Percentiles rank a stretch among this genome's conserved stretches.
Evolutionary conservation across 2,888 invertebrate genomes (phyloP).

Genomic region (Laothoe populi): DNA sequence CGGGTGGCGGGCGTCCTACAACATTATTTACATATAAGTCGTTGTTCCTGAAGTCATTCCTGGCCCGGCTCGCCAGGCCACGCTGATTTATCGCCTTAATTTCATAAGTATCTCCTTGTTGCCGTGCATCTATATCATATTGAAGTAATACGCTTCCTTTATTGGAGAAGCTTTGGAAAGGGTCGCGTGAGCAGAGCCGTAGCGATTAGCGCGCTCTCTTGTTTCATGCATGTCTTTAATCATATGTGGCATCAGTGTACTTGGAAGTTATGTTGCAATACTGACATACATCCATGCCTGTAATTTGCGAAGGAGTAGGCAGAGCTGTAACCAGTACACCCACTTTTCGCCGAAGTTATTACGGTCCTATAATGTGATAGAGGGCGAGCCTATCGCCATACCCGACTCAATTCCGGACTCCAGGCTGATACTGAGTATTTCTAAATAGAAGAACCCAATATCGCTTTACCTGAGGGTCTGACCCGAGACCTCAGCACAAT

Average conservation of each 20-base stretch:
- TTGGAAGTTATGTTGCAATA: neutral
- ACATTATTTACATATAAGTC: conserved; percentile 82
- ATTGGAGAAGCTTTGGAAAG: conserved; percentile 61
- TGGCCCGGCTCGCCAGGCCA: conserved; percentile 62
- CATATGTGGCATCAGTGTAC: neutral
- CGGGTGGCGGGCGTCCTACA: conserved; percentile 57
- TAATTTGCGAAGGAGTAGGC: too few relatives aligned
- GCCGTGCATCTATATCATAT: conserved; percentile 72
- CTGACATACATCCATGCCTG: too few relatives aligned
- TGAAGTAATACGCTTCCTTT: conserved; percentile 67
- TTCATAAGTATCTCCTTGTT: conserved; percentile 84
- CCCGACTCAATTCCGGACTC: too few relatives aligned
- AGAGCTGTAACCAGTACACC: too few relatives aligned
- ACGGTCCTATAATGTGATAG: too few relatives aligned
- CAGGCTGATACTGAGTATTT: too few relatives aligned
- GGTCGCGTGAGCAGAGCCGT: conserved; percentile 53
- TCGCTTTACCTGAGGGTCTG: too few relatives aligned
- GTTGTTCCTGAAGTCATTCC: conserved; percentile 79
- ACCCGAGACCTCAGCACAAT: too few relatives aligned
- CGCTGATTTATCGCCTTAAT: conserved; percentile 82
- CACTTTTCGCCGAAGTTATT: too few relatives aligned
- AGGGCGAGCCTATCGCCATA: too few relatives aligned
- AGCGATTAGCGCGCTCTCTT: conserved; percentile 46
- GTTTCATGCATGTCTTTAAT: conserved; percentile 31
- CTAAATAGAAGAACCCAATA: too few relatives aligned